phyloP scores from a whole-genome alignment of 2,888 invertebrate genomes.

The Koerneria pararmatus region DNA sequence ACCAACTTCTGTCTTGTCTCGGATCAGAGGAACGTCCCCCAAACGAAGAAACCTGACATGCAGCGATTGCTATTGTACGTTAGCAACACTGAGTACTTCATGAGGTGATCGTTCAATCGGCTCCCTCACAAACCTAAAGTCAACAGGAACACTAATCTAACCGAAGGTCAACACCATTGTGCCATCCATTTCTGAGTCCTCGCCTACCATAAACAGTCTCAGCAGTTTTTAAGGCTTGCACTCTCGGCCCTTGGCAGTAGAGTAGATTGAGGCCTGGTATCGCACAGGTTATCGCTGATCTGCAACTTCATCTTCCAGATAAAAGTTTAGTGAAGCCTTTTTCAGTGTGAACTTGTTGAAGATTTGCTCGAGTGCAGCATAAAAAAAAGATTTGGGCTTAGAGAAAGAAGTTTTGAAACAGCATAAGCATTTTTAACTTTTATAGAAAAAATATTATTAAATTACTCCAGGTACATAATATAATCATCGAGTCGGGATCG shows the following conservation, averaged over 20 bases:
- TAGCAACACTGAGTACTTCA: no score
- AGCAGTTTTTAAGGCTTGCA: constrained; percentile 19
- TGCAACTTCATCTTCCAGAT: neutral
- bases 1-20: constrained; percentile 19
- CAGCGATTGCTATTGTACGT: no score
- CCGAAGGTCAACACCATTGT: constrained; percentile 23
- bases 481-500: no score
- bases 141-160: neutral
- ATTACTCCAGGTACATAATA: no score
- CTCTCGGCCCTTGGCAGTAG: constrained; percentile 22
- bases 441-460: neutral
- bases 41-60: constrained; percentile 13
- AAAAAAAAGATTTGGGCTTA: no score
- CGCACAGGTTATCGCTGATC: constrained; percentile 17
- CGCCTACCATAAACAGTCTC: constrained; percentile 21
- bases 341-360: no score
- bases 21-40: no score
- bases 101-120: no score
- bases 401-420: neutral
- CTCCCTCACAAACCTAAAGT: no score
- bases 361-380: no score
- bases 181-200: constrained; percentile 15
- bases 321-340: neutral
- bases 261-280: constrained; percentile 22
- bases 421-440: neutral